These are phyloP conservation scores for Phylloscopus whistleri DNA, from an alignment of 2,113 vertebrate genomes.

Conservation along the genomic window DNA sequence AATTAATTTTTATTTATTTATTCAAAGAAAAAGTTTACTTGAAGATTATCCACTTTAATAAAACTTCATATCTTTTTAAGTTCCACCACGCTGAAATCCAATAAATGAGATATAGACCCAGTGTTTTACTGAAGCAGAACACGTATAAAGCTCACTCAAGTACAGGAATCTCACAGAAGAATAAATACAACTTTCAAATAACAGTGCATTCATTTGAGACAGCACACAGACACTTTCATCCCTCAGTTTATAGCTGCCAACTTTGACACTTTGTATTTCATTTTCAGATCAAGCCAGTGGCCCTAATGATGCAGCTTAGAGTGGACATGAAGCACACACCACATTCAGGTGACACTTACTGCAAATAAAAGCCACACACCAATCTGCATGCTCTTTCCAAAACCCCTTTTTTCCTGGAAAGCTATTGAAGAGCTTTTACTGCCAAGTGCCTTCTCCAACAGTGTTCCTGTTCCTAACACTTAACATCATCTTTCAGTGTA, in stretches of 20 bases:
- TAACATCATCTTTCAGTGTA: background rate
- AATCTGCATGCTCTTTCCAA: background rate
- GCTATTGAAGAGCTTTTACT: background rate
- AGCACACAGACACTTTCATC: background rate
- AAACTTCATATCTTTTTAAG: background rate
- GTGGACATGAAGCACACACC: background rate
- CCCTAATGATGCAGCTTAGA: background rate
- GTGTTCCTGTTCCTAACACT: background rate
- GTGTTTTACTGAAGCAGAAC: background rate
- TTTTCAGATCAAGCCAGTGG: background rate
- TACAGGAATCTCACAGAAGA: background rate
- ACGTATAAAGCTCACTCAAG: background rate
- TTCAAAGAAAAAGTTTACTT: background rate
- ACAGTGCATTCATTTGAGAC: background rate
- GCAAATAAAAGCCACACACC: background rate
- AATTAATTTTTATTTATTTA: background rate
- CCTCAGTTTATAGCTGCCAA: background rate
- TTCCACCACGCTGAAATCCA: background rate
- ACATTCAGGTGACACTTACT: background rate
- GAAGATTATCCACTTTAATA: background rate
- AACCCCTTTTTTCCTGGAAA: background rate
- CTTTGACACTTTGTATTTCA: background rate
- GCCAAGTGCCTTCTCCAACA: background rate
- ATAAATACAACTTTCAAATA: conserved; percentile 5
- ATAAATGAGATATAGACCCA: background rate